Evolutionary conservation across 2,888 invertebrate species (phyloP).

Genomic region (Pyrrhosoma nymphula): DNA sequence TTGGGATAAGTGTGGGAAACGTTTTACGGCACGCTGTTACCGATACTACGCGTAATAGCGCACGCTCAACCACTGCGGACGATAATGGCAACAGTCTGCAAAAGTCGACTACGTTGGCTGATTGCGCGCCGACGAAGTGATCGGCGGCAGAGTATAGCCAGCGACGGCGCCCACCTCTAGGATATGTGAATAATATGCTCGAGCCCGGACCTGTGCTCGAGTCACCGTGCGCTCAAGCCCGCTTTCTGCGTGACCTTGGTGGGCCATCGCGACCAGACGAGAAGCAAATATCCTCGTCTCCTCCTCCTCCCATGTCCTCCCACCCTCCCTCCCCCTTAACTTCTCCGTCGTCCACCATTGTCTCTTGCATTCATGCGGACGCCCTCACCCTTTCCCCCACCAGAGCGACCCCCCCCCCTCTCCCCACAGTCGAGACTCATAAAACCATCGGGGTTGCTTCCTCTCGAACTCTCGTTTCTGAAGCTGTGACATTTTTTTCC

Average conservation of each 20-base stretch:
- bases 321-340: background rate
- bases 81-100: too few species aligned
- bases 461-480: background rate
- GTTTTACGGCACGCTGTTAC: too few species aligned
- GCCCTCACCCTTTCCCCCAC: background rate
- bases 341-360: background rate
- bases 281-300: background rate
- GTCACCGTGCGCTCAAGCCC: background rate
- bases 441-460: background rate
- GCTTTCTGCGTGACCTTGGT: conserved; percentile 20
- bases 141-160: too few species aligned
- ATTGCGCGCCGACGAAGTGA: too few species aligned
- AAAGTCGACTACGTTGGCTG: too few species aligned
- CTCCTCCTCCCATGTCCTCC: background rate
- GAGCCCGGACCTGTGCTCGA: background rate
- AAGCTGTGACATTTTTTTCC: too few species aligned
- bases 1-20: too few species aligned
- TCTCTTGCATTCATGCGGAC: background rate
- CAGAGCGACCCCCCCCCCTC: background rate
- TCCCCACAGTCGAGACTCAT: background rate
- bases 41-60: too few species aligned
- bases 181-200: background rate
- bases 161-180: background rate
- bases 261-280: background rate
- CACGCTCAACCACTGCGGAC: too few species aligned